Conservation (phyloP, 2,797 vertebrate genomes). For the Hoplostethus atlanticus region DNA sequence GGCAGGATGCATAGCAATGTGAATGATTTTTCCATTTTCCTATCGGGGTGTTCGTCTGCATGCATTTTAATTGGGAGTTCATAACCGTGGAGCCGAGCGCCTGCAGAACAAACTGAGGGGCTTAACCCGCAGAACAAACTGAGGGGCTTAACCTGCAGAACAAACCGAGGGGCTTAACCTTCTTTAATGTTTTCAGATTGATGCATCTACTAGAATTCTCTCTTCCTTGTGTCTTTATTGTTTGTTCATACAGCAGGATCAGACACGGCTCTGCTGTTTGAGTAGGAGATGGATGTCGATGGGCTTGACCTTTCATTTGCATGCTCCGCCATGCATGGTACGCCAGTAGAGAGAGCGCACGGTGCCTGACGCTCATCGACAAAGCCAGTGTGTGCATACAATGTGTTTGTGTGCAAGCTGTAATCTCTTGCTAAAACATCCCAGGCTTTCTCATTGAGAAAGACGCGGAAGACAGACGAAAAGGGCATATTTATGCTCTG, state of each 20-base stretch:
- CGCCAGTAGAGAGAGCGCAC: slow-evolving; percentile 59
- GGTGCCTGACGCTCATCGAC: slow-evolving; percentile 60
- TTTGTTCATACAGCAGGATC: slow-evolving; percentile 68
- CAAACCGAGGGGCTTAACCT: slow-evolving; percentile 69
- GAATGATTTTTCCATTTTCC: background rate
- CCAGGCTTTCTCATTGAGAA: slow-evolving; percentile 66
- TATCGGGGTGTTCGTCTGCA: slow-evolving; percentile 35
- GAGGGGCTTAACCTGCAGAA: slow-evolving; percentile 58
- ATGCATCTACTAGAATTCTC: slow-evolving; percentile 74
- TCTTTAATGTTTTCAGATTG: slow-evolving; percentile 70
- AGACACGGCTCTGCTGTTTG: slow-evolving; percentile 66
- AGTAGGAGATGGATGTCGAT: slow-evolving; percentile 79
- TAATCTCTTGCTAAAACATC: slow-evolving; percentile 79
- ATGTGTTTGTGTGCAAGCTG: slow-evolving; percentile 63
- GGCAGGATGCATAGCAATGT: slow-evolving; percentile 15
- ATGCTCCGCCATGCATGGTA: slow-evolving; percentile 70
- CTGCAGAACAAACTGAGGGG: slow-evolving; percentile 63
- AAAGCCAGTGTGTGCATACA: slow-evolving; percentile 59
- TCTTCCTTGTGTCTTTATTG: slow-evolving; percentile 56
- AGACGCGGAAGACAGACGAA: slow-evolving; percentile 73
- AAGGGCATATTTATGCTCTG: slow-evolving; percentile 81
- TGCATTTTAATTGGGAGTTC: slow-evolving; percentile 36
- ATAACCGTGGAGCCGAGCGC: slow-evolving; percentile 29
- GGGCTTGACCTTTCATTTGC: slow-evolving; percentile 82
- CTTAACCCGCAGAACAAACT: slow-evolving; percentile 64